Percentiles rank a stretch among this genome's conserved stretches.
Evolutionary conservation across 2,888 invertebrate genomes (phyloP).

Genomic region (Drosophila atripex): DNA sequence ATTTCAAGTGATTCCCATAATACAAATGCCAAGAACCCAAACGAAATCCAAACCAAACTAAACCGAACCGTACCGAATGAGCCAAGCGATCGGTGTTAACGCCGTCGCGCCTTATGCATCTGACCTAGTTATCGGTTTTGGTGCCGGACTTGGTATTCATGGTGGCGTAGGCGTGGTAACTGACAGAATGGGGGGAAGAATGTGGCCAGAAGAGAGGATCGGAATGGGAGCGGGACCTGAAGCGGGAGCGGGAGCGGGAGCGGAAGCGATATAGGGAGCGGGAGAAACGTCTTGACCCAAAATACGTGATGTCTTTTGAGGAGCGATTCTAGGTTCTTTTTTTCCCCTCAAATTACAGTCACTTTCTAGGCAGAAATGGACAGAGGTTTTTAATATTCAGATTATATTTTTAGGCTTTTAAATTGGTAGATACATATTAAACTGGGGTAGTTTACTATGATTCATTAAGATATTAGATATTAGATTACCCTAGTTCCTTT

Average conservation of each 20-base stretch:
- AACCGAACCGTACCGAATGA: conserved; percentile 5
- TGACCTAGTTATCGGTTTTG: conserved; percentile 69
- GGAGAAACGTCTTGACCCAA: conserved; percentile 44
- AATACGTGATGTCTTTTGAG: conserved; percentile 12
- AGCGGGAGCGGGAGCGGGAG: conserved; percentile 1
- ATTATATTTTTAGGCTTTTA: not conserved
- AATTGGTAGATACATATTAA: not conserved
- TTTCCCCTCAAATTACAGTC: not conserved
- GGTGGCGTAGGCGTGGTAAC: conserved; percentile 48
- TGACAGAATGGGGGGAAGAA: conserved; percentile 41
- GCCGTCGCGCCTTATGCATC: conserved; percentile 76
- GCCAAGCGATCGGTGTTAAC: conserved; percentile 32
- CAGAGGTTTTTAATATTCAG: not conserved
- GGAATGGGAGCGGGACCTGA: conserved; percentile 9
- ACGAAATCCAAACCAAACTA: not conserved
- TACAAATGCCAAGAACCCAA: conserved; percentile 52
- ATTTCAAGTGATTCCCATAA: conserved; percentile 50
- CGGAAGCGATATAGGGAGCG: not conserved
- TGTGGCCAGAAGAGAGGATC: conserved; percentile 15
- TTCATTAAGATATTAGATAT: too few relatives aligned
- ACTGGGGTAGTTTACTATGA: too few relatives aligned
- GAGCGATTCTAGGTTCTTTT: conserved; percentile 17
- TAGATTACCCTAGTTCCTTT: too few relatives aligned
- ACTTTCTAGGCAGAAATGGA: conserved; percentile 25
- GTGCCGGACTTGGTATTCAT: conserved; percentile 74